phyloP scores from a whole-genome alignment of 2,888 invertebrate species.

The Scrobipalpa costella region DNA sequence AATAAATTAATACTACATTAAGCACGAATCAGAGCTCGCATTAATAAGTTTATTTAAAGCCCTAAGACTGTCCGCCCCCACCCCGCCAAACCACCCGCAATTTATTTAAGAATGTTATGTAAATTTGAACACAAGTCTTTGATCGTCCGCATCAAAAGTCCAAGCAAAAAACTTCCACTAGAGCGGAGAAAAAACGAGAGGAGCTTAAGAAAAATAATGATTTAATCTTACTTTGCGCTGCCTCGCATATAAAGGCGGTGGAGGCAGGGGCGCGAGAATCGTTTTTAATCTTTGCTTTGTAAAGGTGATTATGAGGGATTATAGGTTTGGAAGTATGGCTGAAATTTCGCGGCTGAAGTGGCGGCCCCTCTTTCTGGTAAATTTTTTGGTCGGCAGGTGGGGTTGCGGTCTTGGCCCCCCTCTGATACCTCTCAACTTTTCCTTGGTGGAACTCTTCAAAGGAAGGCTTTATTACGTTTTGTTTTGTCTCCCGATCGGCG shows the following conservation, averaged over 20 bases:
- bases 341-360: constrained; percentile 76
- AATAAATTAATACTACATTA: constrained; percentile 75
- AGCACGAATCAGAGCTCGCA: constrained; percentile 65
- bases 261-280: constrained; percentile 71
- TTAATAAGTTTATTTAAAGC: constrained; percentile 72
- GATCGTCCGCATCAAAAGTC: constrained; percentile 80
- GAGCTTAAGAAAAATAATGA: constrained; percentile 82
- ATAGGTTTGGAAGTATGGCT: constrained; percentile 81
- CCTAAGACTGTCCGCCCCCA: constrained; percentile 39
- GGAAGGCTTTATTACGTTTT: constrained; percentile 69
- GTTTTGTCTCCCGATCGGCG: constrained; percentile 60
- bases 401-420: constrained; percentile 70
- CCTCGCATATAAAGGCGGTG: constrained; percentile 78
- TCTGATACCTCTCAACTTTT: constrained; percentile 72
- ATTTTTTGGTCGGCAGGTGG: constrained; percentile 74
- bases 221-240: constrained; percentile 81
- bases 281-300: constrained; percentile 83
- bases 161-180: constrained; percentile 75
- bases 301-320: constrained; percentile 83
- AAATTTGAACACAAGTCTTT: constrained; percentile 81
- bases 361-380: constrained; percentile 70
- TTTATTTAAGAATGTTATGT: constrained; percentile 82
- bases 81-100: constrained; percentile 51
- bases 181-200: constrained; percentile 74
- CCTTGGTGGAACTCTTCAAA: constrained; percentile 72